Evolutionary conservation across 23 tunicate species (phyloP).

Genomic region (Phallusia fumigata): DNA sequence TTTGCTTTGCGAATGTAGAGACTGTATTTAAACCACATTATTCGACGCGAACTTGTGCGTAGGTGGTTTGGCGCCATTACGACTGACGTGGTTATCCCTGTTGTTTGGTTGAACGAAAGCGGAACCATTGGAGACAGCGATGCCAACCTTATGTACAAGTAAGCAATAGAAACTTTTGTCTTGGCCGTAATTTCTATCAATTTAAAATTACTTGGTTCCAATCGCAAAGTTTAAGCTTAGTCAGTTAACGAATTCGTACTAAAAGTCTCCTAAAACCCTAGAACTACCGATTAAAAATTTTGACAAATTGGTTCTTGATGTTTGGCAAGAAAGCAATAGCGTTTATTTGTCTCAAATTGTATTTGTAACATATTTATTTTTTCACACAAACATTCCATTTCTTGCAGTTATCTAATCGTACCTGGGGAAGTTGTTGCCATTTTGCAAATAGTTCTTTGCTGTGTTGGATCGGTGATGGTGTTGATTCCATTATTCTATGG

Average conservation of each 20-base stretch:
- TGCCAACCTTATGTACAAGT: constrained; percentile 74
- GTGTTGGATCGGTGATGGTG: constrained; percentile 62
- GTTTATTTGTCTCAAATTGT: no score
- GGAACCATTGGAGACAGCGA: constrained; percentile 53
- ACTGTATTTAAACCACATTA: not conserved
- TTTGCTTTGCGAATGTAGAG: not conserved
- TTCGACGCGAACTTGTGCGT: not conserved
- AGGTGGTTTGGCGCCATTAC: not conserved
- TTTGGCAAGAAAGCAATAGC: no score
- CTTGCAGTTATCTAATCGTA: constrained; percentile 45
- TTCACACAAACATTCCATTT: no score
- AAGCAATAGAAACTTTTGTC: not conserved
- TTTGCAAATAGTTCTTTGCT: constrained; percentile 76
- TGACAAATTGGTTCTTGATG: no score
- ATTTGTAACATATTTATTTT: no score
- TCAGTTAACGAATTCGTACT: no score
- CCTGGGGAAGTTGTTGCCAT: constrained; percentile 56
- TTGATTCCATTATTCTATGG: constrained; percentile 35
- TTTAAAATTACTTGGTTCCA: no score
- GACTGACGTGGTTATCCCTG: constrained; percentile 55
- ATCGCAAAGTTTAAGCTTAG: no score
- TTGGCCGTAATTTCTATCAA: no score
- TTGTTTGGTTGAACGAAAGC: constrained; percentile 92
- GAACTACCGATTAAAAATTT: no score
- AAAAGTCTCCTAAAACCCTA: no score